A percentile compares a stretch with the other conserved stretches of the same genome.
phyloP scores from a whole-genome alignment of 2,113 vertebrate genomes.

The Malurus alboscapulatus region DNA sequence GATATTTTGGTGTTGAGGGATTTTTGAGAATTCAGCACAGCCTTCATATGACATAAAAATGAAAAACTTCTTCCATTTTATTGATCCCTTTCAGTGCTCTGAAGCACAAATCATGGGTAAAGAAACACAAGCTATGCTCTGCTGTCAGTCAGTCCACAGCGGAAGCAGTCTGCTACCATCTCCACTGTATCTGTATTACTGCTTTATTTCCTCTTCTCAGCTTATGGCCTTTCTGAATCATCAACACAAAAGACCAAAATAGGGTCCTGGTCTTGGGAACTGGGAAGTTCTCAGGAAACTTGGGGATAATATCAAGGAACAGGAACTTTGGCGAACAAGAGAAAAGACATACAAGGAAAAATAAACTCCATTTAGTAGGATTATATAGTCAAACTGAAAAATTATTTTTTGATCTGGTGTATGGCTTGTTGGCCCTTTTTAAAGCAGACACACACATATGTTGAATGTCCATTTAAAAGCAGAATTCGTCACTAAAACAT shows the following conservation, averaged over 20 bases:
- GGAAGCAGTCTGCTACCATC: not conserved
- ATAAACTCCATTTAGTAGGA: conserved; percentile 57
- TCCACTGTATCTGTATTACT: not conserved
- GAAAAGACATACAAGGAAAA: conserved; percentile 40
- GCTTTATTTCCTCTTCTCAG: not conserved
- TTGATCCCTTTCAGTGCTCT: not conserved
- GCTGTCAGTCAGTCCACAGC: not conserved
- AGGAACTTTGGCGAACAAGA: conserved; percentile 7
- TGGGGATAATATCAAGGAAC: conserved; percentile 25
- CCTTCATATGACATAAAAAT: not conserved
- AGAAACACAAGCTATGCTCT: not conserved
- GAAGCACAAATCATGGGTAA: not conserved
- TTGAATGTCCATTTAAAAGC: conserved; percentile 45
- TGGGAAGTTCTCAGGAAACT: not conserved
- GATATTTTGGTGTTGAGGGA: no score
- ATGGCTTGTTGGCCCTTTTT: conserved; percentile 16
- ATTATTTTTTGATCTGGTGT: conserved; percentile 28
- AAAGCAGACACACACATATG: conserved; percentile 26
- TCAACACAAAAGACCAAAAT: not conserved
- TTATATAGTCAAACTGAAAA: conserved; percentile 51
- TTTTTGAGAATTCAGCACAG: not conserved
- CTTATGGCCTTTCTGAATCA: conserved; percentile 14
- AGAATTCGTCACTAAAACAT: not conserved
- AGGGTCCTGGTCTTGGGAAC: not conserved
- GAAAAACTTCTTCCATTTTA: not conserved